Base-by-base conservation (phyloP, 1,140 invertebrate genomes). In the Drosophila ercepeae region DNA sequence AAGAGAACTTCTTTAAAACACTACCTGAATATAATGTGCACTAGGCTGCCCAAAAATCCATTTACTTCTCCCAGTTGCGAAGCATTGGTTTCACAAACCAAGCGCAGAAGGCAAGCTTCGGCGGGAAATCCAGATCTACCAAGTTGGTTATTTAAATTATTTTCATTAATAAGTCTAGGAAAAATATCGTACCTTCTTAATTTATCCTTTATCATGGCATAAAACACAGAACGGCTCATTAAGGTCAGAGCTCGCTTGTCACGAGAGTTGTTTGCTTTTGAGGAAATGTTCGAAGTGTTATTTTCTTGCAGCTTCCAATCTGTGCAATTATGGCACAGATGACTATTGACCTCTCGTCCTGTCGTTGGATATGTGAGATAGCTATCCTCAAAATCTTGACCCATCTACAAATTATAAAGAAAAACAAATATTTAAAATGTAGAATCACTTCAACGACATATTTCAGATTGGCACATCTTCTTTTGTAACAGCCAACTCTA, bases 31-130 rank as follows among this genome's bases (percentile, higher is more conserved):
- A 90, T 78, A 11, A 91, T 78, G 14, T 89, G 90, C 8, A 90
- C 68, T 9, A 91, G 45, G 42, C 67, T 83, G 44, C 90, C 90
- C 19, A 91, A 16, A 4, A 91, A 69, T 2, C 90, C 90, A 67
- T 91, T 91, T 0, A 75, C 60, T 2, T 89, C 69, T 13, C 88
- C 77, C 48, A 91, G 61, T n/a, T 67, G 55, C 0, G 86, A 90
- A 1, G 76, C 67, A 61, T 89, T 90, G 13, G 83, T 89, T 21
- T 91, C 90, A 19, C 90, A 91, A 11, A 91, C 90, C 19, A 83
- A 36, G 18, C 90, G 88, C 42, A 90, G 42, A 19, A 91, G 42
- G 45, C 90, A 91, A 1, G 68, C 49, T 23, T 89, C 67, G 4
- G 68, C 77, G 0, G 71, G 63, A 48, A 74, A 88, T 1, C 86